Percentiles rank a stretch among this genome's conserved stretches.
Evolutionary conservation across 2,113 vertebrate genomes (phyloP).

Genomic region (Neolamprologus tretocephalus): DNA sequence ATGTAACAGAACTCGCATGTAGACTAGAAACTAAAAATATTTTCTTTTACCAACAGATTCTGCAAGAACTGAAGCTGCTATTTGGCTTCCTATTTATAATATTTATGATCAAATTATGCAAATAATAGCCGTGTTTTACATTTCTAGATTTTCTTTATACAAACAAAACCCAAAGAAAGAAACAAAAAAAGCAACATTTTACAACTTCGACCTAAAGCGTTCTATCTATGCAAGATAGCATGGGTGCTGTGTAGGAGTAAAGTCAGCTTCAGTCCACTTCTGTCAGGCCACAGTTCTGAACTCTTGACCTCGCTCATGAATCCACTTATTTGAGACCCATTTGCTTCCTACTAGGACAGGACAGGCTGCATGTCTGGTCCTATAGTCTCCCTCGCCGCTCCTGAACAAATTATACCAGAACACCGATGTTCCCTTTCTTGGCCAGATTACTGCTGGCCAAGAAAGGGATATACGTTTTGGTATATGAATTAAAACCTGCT

Average conservation of each 20-base stretch:
- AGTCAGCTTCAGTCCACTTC: no score
- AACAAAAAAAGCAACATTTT: no score
- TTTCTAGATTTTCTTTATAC: background rate
- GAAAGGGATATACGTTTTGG: fast-evolving
- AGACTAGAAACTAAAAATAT: background rate
- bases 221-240: no score
- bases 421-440: constrained; percentile 84
- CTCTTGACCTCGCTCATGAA: no score
- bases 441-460: no score
- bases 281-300: no score
- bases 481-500: background rate
- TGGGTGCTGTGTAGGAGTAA: no score
- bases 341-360: constrained; percentile 96
- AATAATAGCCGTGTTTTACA: background rate
- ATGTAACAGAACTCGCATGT: background rate
- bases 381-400: constrained; percentile 92
- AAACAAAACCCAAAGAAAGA: no score
- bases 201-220: no score
- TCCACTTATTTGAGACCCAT: constrained; percentile 69
- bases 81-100: background rate
- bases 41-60: background rate
- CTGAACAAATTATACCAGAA: constrained; percentile 97
- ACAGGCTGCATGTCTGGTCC: constrained; percentile 93
- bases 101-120: background rate
- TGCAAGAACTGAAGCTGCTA: background rate